Evolutionary conservation across 1,140 invertebrate species (phyloP).

Genomic region (Bicyclus anynana): DNA sequence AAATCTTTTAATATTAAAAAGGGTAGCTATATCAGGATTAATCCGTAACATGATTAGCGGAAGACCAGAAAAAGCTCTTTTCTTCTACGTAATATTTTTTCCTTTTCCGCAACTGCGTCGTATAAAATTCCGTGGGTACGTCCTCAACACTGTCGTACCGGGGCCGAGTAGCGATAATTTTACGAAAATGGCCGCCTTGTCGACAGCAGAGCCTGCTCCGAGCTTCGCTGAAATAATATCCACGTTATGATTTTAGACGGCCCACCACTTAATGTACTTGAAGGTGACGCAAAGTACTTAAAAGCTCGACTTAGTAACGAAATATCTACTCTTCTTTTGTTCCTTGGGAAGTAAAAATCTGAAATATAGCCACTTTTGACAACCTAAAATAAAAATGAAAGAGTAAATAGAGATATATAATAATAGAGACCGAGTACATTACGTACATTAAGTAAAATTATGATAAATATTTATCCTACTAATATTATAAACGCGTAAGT

Average conservation of each 20-base stretch:
- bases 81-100: conserved; percentile 17
- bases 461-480: too few relatives aligned
- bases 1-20: not conserved
- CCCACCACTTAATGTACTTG: conserved; percentile 45
- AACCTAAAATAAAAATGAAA: not conserved
- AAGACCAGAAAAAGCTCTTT: not conserved
- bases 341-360: not conserved
- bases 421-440: too few relatives aligned
- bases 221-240: conserved; percentile 65
- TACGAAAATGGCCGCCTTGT: conserved; percentile 64
- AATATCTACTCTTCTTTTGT: not conserved
- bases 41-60: not conserved
- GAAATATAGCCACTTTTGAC: not conserved
- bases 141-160: conserved; percentile 58
- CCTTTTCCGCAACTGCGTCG: conserved; percentile 11
- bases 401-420: too few relatives aligned
- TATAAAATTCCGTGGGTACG: conserved; percentile 16
- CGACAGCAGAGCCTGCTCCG: conserved; percentile 55
- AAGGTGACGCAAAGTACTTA: not conserved
- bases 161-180: conserved; percentile 68
- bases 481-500: too few relatives aligned
- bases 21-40: not conserved
- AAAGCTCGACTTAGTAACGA: not conserved
- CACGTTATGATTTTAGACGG: conserved; percentile 68
- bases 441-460: too few relatives aligned